These are phyloP conservation scores for Sicus ferrugineus DNA, from an alignment of 2,888 invertebrate species.

Conservation along the genomic window DNA sequence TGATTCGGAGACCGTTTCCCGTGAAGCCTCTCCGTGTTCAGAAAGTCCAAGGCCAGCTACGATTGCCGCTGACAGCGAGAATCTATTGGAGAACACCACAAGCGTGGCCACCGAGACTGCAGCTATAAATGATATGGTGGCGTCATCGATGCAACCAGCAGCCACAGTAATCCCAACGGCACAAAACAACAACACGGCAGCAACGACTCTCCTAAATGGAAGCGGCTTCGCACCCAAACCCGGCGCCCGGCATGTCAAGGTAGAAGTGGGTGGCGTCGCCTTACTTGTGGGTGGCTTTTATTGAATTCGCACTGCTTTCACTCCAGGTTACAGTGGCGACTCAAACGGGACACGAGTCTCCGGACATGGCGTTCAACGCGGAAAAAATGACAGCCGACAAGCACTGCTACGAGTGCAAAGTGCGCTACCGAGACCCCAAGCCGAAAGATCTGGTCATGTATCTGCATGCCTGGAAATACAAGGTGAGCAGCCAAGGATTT, in stretches of 20 bases:
- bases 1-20: constrained; percentile 72
- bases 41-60: constrained; percentile 66
- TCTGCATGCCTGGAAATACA: constrained; percentile 93
- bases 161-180: not conserved
- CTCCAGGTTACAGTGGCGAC: constrained; percentile 81
- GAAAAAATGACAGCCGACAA: constrained; percentile 82
- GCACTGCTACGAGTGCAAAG: constrained; percentile 93
- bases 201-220: constrained; percentile 22
- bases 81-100: constrained; percentile 59
- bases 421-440: constrained; percentile 88
- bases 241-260: constrained; percentile 38
- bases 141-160: constrained; percentile 13
- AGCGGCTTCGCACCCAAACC: not conserved
- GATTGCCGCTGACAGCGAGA: constrained; percentile 42
- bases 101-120: not conserved
- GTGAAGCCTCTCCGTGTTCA: constrained; percentile 77
- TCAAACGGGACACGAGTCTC: constrained; percentile 82
- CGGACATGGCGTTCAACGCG: constrained; percentile 72
- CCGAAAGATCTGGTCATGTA: constrained; percentile 94
- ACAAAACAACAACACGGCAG: not conserved
- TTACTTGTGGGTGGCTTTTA: constrained; percentile 7
- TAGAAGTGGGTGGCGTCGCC: constrained; percentile 38
- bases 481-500: constrained; percentile 66
- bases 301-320: not conserved
- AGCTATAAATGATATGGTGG: constrained; percentile 16